phyloP scores from a whole-genome alignment of 2,113 vertebrate genomes.

The Microtus montanus region DNA sequence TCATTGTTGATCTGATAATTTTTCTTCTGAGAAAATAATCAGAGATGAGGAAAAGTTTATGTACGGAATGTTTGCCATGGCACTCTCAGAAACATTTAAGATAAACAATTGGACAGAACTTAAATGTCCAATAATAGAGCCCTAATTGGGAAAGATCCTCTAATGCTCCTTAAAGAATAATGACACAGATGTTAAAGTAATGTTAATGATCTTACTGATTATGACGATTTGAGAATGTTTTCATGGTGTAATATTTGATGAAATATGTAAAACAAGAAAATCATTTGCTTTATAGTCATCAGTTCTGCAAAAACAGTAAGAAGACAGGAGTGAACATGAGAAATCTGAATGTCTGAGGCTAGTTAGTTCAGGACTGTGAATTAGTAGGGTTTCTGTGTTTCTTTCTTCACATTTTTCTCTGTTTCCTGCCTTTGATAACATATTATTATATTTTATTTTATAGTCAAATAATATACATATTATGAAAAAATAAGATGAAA shows the following conservation, averaged over 20 bases:
- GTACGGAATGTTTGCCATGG: not conserved
- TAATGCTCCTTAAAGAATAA: constrained; percentile 67
- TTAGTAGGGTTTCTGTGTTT: not conserved
- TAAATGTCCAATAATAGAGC: constrained; percentile 61
- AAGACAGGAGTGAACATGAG: constrained; percentile 20
- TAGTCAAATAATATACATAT: constrained; percentile 13
- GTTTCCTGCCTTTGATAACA: not conserved
- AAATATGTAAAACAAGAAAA: constrained; percentile 60
- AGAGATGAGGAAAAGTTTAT: constrained; percentile 52
- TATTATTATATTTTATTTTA: not conserved
- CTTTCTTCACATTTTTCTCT: not conserved
- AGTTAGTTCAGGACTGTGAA: not conserved
- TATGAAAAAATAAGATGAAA: not conserved
- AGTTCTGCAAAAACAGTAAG: constrained; percentile 37
- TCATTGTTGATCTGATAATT: constrained; percentile 54
- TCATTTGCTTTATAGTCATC: constrained; percentile 17
- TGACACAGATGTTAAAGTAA: constrained; percentile 67
- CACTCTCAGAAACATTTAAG: constrained; percentile 50
- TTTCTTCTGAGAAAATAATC: constrained; percentile 56
- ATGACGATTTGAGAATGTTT: constrained; percentile 42
- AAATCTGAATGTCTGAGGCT: not conserved
- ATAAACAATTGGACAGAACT: constrained; percentile 63
- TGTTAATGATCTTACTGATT: not conserved
- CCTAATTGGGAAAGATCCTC: constrained; percentile 63
- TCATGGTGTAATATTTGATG: constrained; percentile 47